Percentiles rank a stretch among this genome's conserved stretches.
Conservation (phyloP, 2,888 invertebrate genomes). For the Eudemis profundana region DNA sequence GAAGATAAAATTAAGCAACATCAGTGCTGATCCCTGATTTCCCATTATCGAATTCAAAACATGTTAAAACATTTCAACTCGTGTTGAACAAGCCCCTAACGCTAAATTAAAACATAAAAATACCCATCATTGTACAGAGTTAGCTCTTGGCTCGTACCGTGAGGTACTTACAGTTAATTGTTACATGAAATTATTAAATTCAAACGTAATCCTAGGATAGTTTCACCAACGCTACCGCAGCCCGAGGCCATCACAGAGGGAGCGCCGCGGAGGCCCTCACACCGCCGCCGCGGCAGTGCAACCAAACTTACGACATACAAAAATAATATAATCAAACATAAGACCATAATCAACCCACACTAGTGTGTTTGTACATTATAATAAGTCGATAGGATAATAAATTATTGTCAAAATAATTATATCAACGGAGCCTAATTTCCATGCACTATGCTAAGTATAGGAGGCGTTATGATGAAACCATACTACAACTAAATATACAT, state of each 20-base stretch:
- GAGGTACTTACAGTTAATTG: constrained; percentile 58
- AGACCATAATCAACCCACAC: constrained; percentile 48
- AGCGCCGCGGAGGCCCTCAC: constrained; percentile 39
- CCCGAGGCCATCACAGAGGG: constrained; percentile 62
- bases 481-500: constrained; percentile 66
- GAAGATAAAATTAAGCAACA: constrained; percentile 78
- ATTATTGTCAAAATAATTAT: constrained; percentile 50
- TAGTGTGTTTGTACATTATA: constrained; percentile 67
- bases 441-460: constrained; percentile 32
- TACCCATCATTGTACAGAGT: constrained; percentile 77
- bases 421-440: constrained; percentile 35
- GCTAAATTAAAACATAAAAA: constrained; percentile 76
- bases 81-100: constrained; percentile 70
- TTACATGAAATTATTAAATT: constrained; percentile 60
- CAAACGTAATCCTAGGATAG: constrained; percentile 50
- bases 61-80: constrained; percentile 74
- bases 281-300: constrained; percentile 16
- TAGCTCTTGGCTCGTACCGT: constrained; percentile 67
- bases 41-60: constrained; percentile 78
- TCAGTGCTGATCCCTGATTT: constrained; percentile 75
- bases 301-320: constrained; percentile 27
- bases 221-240: constrained; percentile 48
- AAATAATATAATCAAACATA: constrained; percentile 41
- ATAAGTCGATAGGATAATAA: constrained; percentile 53
- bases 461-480: constrained; percentile 57